Percentiles rank a stretch among this genome's conserved stretches.
These are phyloP conservation scores for Miichthys miiuy DNA, from an alignment of 2,797 vertebrate genomes.

Conservation along the genomic window DNA sequence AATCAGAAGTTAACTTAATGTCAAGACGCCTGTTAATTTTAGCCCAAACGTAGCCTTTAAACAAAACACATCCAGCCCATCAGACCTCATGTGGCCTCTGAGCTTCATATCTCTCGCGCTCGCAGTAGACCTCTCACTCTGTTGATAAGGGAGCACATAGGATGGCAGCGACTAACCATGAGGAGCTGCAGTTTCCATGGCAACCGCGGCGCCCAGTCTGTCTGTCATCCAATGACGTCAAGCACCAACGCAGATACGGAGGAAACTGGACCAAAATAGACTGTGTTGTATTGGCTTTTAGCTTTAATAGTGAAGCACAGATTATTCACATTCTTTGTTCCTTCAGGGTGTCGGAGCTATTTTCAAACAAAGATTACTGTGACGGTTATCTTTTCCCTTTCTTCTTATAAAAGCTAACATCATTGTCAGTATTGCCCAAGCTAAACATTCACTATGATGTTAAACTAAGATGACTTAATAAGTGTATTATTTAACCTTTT, in stretches of 20 bases:
- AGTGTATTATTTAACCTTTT: constrained; percentile 17
- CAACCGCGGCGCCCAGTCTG: constrained; percentile 70
- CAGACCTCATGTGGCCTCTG: constrained; percentile 28
- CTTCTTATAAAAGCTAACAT: background rate
- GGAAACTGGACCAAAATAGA: constrained; percentile 84
- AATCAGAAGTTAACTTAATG: background rate
- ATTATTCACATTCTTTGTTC: constrained; percentile 17
- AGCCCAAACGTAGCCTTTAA: background rate
- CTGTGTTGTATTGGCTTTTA: constrained; percentile 51
- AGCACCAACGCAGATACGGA: constrained; percentile 77
- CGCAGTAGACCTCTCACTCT: constrained; percentile 21
- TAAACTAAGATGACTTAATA: background rate
- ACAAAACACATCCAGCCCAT: constrained; percentile 15
- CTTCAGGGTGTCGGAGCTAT: background rate
- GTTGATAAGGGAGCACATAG: constrained; percentile 53
- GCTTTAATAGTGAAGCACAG: constrained; percentile 45
- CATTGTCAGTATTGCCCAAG: background rate
- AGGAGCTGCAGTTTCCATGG: constrained; percentile 85
- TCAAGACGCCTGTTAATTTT: constrained; percentile 20
- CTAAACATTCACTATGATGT: background rate
- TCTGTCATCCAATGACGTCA: constrained; percentile 84
- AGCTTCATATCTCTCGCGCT: constrained; percentile 33
- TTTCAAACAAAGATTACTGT: background rate
- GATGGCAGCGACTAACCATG: constrained; percentile 54
- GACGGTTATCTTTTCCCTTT: constrained; percentile 2